Evolutionary conservation across 2,113 vertebrate genomes (phyloP).

Genomic region (Tetrao urogallus): DNA sequence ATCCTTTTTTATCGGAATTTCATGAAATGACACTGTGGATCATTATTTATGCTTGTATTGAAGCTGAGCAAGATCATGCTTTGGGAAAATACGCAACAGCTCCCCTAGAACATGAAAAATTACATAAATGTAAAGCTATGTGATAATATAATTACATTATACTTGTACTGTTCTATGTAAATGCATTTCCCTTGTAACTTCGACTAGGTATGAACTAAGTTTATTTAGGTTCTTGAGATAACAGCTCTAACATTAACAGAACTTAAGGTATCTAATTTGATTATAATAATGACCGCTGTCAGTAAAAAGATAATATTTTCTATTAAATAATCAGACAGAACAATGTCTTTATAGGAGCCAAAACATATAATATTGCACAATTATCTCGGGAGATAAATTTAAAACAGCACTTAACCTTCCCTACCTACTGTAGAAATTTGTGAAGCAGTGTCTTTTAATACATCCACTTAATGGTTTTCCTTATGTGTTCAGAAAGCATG

Average conservation of each 20-base stretch:
- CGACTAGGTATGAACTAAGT: background rate
- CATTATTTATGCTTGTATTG: slow-evolving; percentile 8
- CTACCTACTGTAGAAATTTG: background rate
- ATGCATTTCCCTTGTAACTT: background rate
- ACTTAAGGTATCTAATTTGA: background rate
- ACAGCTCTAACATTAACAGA: background rate
- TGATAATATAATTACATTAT: background rate
- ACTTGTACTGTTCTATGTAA: background rate
- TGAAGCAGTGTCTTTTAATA: background rate
- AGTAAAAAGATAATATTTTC: background rate
- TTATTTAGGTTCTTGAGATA: background rate
- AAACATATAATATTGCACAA: background rate
- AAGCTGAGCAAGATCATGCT: background rate
- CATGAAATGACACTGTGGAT: background rate
- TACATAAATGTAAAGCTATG: background rate
- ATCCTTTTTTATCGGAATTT: background rate
- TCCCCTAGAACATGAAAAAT: background rate
- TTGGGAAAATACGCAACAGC: background rate
- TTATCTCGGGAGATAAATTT: background rate
- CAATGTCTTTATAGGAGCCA: background rate
- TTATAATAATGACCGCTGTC: background rate
- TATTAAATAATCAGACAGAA: background rate
- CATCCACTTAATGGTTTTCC: background rate
- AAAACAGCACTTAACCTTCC: background rate
- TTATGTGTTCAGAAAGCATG: background rate